phyloP scores from a whole-genome alignment of 2,113 vertebrate genomes.

The Aix galericulata region DNA sequence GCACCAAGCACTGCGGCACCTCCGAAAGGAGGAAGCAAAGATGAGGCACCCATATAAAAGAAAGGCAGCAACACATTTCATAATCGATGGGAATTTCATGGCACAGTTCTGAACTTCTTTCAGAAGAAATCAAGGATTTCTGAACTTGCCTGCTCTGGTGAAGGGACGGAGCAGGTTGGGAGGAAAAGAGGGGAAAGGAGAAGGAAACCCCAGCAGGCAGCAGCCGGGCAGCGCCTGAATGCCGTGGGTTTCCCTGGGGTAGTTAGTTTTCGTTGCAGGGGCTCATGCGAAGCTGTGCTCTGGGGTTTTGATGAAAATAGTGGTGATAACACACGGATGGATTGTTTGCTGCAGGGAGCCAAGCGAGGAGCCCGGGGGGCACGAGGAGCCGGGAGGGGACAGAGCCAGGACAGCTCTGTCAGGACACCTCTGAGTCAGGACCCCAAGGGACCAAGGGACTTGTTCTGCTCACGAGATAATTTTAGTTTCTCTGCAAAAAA shows the following conservation, averaged over 20 bases:
- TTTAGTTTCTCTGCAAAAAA: not conserved
- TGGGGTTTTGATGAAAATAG: too few species aligned
- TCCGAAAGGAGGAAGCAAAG: not conserved
- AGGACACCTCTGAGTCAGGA: too few species aligned
- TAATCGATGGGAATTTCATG: not conserved
- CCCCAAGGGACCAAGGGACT: too few species aligned
- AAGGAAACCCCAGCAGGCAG: not conserved
- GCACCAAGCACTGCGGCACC: not conserved
- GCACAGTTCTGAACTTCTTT: not conserved
- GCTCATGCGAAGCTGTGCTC: too few species aligned
- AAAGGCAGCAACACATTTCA: not conserved
- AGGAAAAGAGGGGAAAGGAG: not conserved
- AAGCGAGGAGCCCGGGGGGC: too few species aligned
- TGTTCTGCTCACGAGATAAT: not conserved
- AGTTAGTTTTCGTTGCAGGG: too few species aligned
- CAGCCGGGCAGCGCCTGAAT: not conserved
- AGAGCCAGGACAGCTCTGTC: too few species aligned
- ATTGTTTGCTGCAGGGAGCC: too few species aligned
- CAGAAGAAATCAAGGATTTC: not conserved
- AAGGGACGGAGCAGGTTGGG: not conserved
- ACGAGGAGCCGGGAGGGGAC: too few species aligned
- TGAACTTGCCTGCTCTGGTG: not conserved
- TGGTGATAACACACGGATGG: too few species aligned
- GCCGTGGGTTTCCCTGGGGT: too few species aligned
- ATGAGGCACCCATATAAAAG: not conserved